Percentiles rank a stretch among this genome's conserved stretches.
These are phyloP conservation scores for Dorcus hopei DNA, from an alignment of 2,888 invertebrate species.

Conservation along the genomic window DNA sequence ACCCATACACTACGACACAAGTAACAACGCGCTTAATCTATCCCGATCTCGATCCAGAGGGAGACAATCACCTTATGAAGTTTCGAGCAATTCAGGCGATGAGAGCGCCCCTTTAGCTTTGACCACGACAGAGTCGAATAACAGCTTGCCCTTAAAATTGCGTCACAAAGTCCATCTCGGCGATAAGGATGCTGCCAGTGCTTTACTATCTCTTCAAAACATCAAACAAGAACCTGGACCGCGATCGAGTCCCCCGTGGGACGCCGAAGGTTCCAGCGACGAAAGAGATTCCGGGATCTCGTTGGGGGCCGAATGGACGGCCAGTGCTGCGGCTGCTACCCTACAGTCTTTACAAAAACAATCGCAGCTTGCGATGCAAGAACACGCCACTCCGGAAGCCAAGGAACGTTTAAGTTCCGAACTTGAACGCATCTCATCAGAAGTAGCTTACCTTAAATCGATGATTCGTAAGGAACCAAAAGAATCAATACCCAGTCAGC, in stretches of 20 bases:
- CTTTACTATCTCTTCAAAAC: constrained; percentile 76
- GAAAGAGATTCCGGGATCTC: constrained; percentile 89
- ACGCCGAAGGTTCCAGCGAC: constrained; percentile 86
- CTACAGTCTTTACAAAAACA: constrained; percentile 45
- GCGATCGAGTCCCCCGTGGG: constrained; percentile 79
- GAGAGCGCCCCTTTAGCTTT: constrained; percentile 50
- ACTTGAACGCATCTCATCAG: constrained; percentile 82
- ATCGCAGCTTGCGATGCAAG: constrained; percentile 42
- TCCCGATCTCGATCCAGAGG: constrained; percentile 49
- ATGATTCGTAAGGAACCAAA: constrained; percentile 60
- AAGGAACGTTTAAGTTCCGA: constrained; percentile 80
- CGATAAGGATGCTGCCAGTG: constrained; percentile 83
- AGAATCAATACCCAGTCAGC: constrained; percentile 3
- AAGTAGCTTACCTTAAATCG: constrained; percentile 86
- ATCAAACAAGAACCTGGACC: constrained; percentile 83
- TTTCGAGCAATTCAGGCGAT: constrained; percentile 70
- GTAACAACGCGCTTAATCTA: constrained; percentile 69
- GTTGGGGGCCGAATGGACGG: constrained; percentile 67
- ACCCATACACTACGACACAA: constrained; percentile 50
- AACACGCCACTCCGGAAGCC: constrained; percentile 39
- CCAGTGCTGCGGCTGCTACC: constrained; percentile 44
- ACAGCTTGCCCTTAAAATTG: constrained; percentile 83
- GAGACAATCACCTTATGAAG: constrained; percentile 73
- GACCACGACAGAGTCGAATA: constrained; percentile 60
- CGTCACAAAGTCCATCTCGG: constrained; percentile 89